A percentile compares a stretch with the other conserved stretches of the same genome.
Conservation (phyloP, 2,113 vertebrate species). For the Anoura caudifer region DNA sequence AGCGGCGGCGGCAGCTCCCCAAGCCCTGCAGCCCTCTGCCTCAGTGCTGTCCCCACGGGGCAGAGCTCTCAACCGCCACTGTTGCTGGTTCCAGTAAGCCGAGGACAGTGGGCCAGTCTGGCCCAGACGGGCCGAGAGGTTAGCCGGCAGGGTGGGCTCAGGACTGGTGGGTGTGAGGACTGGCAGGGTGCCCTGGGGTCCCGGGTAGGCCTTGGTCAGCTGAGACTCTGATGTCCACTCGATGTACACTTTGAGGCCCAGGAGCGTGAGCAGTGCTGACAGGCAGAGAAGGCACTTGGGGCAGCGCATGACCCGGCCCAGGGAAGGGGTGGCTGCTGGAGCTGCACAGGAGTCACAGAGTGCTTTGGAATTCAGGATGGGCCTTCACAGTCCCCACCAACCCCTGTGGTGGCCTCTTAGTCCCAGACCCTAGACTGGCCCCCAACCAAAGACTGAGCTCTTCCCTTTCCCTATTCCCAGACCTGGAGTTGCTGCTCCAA, state of each 20-base stretch:
- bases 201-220: neutral
- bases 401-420: neutral
- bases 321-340: neutral
- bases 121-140: constrained; percentile 51
- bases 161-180: neutral
- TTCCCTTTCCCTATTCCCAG: too few species aligned
- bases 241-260: constrained; percentile 77
- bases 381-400: neutral
- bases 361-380: neutral
- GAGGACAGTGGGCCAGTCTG: constrained; percentile 22
- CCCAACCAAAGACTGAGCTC: neutral
- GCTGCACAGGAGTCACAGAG: neutral
- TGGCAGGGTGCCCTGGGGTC: neutral
- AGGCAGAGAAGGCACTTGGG: constrained; percentile 73
- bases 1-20: constrained; percentile 53
- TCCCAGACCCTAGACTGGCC: neutral
- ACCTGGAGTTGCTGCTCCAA: neutral
- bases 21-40: constrained; percentile 44
- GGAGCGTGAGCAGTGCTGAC: constrained; percentile 72
- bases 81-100: constrained; percentile 87
- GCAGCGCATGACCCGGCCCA: constrained; percentile 68
- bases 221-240: constrained; percentile 62
- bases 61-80: constrained; percentile 79
- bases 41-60: constrained; percentile 22
- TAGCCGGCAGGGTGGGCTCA: constrained; percentile 13